Percentiles rank a stretch among this genome's conserved stretches.
Conservation (phyloP, 30 jellyfish, hydroid and myxozoan genomes). For the Cassiopea xamachana region DNA sequence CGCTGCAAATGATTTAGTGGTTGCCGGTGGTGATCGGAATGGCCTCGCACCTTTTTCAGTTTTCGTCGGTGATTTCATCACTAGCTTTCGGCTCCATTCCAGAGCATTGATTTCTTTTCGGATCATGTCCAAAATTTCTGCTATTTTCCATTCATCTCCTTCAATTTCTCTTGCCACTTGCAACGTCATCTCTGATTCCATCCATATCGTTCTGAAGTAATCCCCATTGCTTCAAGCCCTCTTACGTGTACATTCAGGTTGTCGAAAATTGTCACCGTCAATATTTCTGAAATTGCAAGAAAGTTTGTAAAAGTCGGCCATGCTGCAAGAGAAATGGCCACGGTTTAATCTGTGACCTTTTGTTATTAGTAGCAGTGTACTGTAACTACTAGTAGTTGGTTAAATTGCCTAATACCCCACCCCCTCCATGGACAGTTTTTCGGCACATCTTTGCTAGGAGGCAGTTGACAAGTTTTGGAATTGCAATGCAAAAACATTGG, state of each 20-base stretch:
- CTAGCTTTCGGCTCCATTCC: slow-evolving; percentile 2
- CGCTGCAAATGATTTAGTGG: slow-evolving; percentile 29
- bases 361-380: too few relatives aligned
- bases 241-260: slow-evolving; percentile 37
- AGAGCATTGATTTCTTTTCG: slow-evolving; percentile 43
- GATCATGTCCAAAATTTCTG: slow-evolving; percentile 43
- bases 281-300: too few relatives aligned
- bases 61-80: not conserved
- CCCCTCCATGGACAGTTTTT: too few relatives aligned
- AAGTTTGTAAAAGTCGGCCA: too few relatives aligned
- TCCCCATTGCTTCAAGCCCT: slow-evolving; percentile 18
- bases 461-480: too few relatives aligned
- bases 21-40: slow-evolving; percentile 1
- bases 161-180: slow-evolving; percentile 25
- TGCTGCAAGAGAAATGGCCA: too few relatives aligned
- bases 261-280: not conserved
- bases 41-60: not conserved
- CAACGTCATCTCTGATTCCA: slow-evolving; percentile 35
- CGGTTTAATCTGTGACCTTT: too few relatives aligned
- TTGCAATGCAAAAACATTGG: too few relatives aligned
- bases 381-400: too few relatives aligned
- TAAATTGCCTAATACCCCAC: too few relatives aligned
- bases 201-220: slow-evolving; percentile 48
- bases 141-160: slow-evolving; percentile 6
- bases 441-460: too few relatives aligned